Conservation (phyloP, 2,797 vertebrate genomes). For the Danio choprae region DNA sequence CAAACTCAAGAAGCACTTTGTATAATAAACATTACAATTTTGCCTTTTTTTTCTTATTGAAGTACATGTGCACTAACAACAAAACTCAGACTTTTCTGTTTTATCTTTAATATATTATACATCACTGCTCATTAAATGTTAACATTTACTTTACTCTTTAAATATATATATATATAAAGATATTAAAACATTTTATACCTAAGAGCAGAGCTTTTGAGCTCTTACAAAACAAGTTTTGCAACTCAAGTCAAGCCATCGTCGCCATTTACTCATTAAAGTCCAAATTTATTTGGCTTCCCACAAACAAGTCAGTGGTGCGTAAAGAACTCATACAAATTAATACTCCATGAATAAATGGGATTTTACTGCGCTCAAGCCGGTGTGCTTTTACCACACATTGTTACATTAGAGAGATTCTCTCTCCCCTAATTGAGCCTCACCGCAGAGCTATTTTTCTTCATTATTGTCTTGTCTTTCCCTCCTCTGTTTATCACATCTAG, state of each 20-base stretch:
- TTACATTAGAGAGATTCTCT: slow-evolving; percentile 22
- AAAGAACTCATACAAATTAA: slow-evolving; percentile 30
- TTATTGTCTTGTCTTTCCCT: slow-evolving; percentile 12
- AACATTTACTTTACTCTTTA: slow-evolving; percentile 15
- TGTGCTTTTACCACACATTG: slow-evolving; percentile 18
- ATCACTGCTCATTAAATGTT: slow-evolving; percentile 6
- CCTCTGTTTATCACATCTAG: slow-evolving; percentile 27
- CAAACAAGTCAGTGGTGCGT: slow-evolving; percentile 27
- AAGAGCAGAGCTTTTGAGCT: neutral
- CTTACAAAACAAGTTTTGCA: slow-evolving; percentile 14
- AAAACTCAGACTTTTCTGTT: neutral
- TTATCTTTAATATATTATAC: neutral
- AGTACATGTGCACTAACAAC: neutral
- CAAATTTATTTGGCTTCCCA: slow-evolving; percentile 21
- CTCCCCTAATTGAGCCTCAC: slow-evolving; percentile 38
- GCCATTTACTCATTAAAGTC: slow-evolving; percentile 27
- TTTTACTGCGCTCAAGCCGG: neutral
- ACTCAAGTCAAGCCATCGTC: slow-evolving; percentile 3
- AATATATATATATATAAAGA: neutral
- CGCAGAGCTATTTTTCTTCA: slow-evolving; percentile 24
- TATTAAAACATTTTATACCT: neutral
- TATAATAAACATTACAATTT: neutral
- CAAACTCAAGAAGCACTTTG: neutral
- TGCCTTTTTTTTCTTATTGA: neutral
- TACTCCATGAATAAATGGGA: slow-evolving; percentile 30